A percentile compares a stretch with the other conserved stretches of the same genome.
Conservation (phyloP, 2,113 vertebrate species). For the Narcine bancroftii region DNA sequence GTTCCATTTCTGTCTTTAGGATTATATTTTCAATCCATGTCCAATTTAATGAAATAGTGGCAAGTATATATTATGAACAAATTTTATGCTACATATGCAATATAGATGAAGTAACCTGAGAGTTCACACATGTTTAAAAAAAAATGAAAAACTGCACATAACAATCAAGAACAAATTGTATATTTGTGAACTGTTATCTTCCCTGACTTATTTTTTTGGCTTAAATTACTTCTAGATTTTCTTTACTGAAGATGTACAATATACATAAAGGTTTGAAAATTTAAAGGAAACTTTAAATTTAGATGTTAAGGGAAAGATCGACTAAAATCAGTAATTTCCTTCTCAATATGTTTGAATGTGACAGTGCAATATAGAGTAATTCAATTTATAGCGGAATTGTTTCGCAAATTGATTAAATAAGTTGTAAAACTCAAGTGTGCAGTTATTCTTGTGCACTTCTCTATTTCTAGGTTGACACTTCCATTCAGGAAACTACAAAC, state of each 20-base stretch:
- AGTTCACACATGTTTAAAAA: no score
- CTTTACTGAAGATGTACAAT: not conserved
- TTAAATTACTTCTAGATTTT: not conserved
- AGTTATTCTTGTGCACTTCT: not conserved
- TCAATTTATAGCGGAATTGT: not conserved
- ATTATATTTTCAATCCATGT: no score
- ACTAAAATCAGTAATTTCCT: not conserved
- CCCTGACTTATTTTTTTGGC: not conserved
- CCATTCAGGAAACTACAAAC: conserved; percentile 73
- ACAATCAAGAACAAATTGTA: not conserved
- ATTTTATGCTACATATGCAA: no score
- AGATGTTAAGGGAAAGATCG: not conserved
- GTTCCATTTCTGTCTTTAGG: no score
- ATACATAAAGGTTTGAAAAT: not conserved
- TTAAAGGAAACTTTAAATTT: not conserved
- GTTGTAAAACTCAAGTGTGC: not conserved
- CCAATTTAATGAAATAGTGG: no score
- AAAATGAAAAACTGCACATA: not conserved
- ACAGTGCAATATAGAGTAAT: not conserved
- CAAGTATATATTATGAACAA: no score
- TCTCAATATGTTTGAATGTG: not conserved
- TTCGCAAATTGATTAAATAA: not conserved
- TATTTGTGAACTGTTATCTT: not conserved
- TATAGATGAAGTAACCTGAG: no score
- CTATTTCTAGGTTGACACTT: conserved; percentile 72